Base-by-base conservation (phyloP, 2,888 invertebrate genomes). In the Melolontha melolontha region DNA sequence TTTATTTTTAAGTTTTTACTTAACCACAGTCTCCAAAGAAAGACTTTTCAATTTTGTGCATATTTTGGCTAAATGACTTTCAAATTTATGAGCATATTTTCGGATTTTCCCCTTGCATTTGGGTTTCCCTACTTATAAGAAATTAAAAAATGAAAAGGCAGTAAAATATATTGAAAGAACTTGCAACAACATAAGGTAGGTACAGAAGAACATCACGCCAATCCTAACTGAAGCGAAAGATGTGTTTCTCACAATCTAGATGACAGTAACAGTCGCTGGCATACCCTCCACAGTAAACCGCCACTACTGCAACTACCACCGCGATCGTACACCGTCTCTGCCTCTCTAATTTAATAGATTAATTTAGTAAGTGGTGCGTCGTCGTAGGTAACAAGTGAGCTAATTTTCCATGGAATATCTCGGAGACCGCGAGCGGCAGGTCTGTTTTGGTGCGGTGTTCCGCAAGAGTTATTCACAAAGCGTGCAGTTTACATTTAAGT, bases 271-370 rank as follows among this genome's bases (percentile, higher is more conserved):
- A 80, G 78, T 79, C 77, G 75, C 76, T 69, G 73, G 39, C 42
- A 50, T 52, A 52, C 40, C 39, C 22, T 22, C 22, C 22, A 22
- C 22, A 1, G 22, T 22, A 1, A 22, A 34, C 34, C 34, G 7
- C 34, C 7, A 34, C 34, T 10, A 6, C 34, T 1, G 1, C 34
- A 1, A 6, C 34, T 7, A 11, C 22, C 39, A n/a, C 39, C 12
- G 11, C 34, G 7, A 11, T 47, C 59, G 59, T 47, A 40, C 59
- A 34, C 34, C 47, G 59, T 62, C 34, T 6, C 34, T 77, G 76
- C 78, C 75, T 74, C 76, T 77, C 77, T 82, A 82, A 82, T 82
- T 82, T 82, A 82, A 82, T 82, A 82, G 80, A 82, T 82, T 82
- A 81, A 82, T 81, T 82, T 80, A 81, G 80, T 81, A 81, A 81